Conservation (phyloP, 2,797 vertebrate genomes). For the Diplodus puntazzo region DNA sequence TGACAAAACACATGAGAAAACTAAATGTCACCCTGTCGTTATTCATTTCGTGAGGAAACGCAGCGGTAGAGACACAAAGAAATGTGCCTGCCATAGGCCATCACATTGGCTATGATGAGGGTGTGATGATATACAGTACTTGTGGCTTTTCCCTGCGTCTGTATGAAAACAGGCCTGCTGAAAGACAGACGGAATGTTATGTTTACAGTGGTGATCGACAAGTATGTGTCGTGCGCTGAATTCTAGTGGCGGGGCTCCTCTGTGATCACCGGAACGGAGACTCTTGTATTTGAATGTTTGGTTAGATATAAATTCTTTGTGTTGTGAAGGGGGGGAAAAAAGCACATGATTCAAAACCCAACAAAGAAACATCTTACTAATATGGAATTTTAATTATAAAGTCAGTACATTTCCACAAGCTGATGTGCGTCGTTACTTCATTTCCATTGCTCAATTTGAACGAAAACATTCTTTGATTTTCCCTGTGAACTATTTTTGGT, state of each 20-base stretch:
- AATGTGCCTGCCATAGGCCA: constrained; percentile 64
- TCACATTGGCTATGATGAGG: constrained; percentile 56
- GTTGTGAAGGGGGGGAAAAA: constrained; percentile 17
- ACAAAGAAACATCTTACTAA: constrained; percentile 5
- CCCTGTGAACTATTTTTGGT: neutral
- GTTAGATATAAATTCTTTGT: constrained; percentile 9
- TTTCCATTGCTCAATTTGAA: constrained; percentile 21
- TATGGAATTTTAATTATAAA: constrained; percentile 13
- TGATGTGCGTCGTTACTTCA: neutral
- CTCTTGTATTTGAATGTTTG: constrained; percentile 16
- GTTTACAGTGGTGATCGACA: constrained; percentile 54
- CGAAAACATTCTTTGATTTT: neutral
- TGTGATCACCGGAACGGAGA: constrained; percentile 36
- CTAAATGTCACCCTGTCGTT: constrained; percentile 84
- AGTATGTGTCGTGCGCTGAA: constrained; percentile 37
- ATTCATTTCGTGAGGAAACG: constrained; percentile 69
- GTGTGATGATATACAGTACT: constrained; percentile 45
- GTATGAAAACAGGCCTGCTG: constrained; percentile 55
- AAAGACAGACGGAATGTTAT: constrained; percentile 52
- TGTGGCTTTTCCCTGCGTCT: constrained; percentile 54
- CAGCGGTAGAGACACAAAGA: constrained; percentile 62
- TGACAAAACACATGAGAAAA: constrained; percentile 72
- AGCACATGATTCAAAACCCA: constrained; percentile 10
- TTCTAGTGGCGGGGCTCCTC: constrained; percentile 17
- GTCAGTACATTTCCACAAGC: neutral